Conservation (phyloP, 1,140 invertebrate genomes). For the Nomia melanderi region DNA sequence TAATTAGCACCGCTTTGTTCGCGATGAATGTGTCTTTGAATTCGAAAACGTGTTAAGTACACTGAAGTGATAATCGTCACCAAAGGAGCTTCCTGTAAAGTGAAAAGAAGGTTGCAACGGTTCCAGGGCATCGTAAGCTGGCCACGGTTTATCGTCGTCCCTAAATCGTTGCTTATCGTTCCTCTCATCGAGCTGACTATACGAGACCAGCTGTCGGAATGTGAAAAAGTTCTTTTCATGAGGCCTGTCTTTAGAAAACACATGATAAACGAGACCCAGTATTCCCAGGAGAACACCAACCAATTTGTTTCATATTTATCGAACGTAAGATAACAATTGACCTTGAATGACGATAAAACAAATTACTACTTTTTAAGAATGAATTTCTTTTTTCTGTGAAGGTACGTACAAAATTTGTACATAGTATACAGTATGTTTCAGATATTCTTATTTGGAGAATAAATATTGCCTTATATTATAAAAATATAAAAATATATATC, state of each 20-base stretch:
- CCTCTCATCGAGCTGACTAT: conserved; percentile 20
- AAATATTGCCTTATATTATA: too few relatives aligned
- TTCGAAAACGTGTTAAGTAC: neutral
- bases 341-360: neutral
- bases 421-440: too few relatives aligned
- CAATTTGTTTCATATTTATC: neutral
- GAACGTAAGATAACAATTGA: neutral
- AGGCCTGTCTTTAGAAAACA: conserved; percentile 1
- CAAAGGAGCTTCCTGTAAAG: conserved; percentile 14
- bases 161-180: conserved; percentile 37
- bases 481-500: too few relatives aligned
- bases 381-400: too few relatives aligned
- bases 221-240: conserved; percentile 21
- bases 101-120: conserved; percentile 17
- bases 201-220: neutral
- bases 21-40: too few relatives aligned
- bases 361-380: too few relatives aligned
- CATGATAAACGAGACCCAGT: neutral
- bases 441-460: too few relatives aligned
- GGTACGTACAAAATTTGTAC: too few relatives aligned
- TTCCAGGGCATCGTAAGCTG: neutral
- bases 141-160: conserved; percentile 19
- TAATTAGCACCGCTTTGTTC: too few relatives aligned
- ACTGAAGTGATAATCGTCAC: neutral
- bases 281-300: neutral